phyloP scores from a whole-genome alignment of 2,797 vertebrate species.

The Parambassis ranga region DNA sequence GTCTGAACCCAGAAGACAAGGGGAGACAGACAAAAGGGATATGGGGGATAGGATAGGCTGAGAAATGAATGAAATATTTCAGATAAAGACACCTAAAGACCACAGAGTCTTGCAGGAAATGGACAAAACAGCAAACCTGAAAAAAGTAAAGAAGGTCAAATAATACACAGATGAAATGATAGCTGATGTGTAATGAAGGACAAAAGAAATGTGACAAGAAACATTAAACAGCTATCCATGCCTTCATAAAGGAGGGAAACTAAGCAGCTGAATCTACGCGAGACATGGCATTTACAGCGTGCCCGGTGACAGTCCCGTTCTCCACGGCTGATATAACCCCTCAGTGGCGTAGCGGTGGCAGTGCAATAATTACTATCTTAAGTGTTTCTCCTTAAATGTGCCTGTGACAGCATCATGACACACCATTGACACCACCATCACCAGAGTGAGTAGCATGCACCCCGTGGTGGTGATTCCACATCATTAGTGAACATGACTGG shows the following conservation, averaged over 20 bases:
- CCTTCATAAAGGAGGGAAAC: constrained; percentile 4
- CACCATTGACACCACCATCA: constrained; percentile 60
- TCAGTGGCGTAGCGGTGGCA: constrained; percentile 17
- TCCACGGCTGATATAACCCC: constrained; percentile 15
- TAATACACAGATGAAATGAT: constrained; percentile 27
- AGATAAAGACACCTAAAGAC: constrained; percentile 20
- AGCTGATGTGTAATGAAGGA: constrained; percentile 12
- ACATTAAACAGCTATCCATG: too few species aligned
- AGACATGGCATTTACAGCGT: not conserved
- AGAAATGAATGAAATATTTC: constrained; percentile 21
- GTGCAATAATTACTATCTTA: constrained; percentile 67
- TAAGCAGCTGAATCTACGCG: not conserved
- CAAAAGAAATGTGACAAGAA: too few species aligned
- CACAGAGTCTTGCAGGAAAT: not conserved
- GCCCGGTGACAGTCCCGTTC: not conserved
- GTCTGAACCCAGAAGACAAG: constrained; percentile 33
- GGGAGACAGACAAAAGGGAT: constrained; percentile 9
- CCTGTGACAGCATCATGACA: constrained; percentile 74
- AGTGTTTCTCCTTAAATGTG: constrained; percentile 68
- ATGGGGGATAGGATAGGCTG: not conserved
- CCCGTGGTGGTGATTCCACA: constrained; percentile 77
- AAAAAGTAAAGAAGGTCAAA: constrained; percentile 29
- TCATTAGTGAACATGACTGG: constrained; percentile 83
- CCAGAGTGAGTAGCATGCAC: constrained; percentile 60
- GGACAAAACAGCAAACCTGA: constrained; percentile 9